phyloP scores from a whole-genome alignment of 2,888 invertebrate species.

The Melinopterus prodromus region DNA sequence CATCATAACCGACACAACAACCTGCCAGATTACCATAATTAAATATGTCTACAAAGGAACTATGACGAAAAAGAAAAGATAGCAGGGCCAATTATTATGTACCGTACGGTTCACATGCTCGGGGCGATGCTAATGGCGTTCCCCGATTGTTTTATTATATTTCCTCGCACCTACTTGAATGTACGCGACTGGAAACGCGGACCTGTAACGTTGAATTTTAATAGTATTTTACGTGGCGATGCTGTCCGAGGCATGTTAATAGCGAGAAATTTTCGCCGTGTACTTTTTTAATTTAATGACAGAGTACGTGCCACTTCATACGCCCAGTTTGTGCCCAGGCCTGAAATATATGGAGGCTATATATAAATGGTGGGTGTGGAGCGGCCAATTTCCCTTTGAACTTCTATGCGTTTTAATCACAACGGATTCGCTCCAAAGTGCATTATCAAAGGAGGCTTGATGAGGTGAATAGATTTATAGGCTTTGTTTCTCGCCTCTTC shows the following conservation, averaged over 20 bases:
- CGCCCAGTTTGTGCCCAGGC: neutral
- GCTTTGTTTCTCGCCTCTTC: neutral
- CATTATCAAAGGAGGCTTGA: neutral
- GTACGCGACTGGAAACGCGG: neutral
- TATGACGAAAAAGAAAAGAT: neutral
- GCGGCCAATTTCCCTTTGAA: constrained; percentile 4
- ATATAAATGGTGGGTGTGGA: constrained; percentile 4
- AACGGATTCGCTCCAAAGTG: neutral
- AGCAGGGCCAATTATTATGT: neutral
- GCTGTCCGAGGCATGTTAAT: constrained; percentile 16
- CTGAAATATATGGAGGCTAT: neutral
- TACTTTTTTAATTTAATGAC: constrained; percentile 22
- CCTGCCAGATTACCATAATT: neutral
- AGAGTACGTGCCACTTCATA: constrained; percentile 4
- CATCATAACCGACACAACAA: neutral
- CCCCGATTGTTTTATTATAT: neutral
- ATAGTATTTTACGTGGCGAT: neutral
- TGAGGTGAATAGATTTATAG: neutral
- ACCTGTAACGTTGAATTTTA: neutral
- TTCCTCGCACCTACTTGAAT: neutral
- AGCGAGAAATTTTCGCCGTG: constrained; percentile 21
- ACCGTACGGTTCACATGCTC: neutral
- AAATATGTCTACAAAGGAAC: neutral
- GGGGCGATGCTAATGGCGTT: constrained; percentile 4
- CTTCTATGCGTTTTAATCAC: neutral